Conservation (phyloP, 2,888 invertebrate species). For the Diarsia rubi region DNA sequence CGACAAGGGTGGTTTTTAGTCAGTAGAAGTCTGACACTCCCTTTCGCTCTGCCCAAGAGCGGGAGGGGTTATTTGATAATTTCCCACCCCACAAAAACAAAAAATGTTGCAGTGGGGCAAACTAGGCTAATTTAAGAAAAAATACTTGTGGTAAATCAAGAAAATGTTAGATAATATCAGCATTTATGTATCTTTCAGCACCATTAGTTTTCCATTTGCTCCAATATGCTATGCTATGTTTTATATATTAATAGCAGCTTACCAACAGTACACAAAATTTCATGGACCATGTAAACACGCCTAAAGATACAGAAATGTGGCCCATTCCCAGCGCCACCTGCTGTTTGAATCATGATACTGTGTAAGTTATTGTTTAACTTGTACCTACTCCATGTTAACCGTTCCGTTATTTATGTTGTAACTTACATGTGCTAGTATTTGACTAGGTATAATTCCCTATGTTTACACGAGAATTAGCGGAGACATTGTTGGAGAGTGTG, state of each 20-base stretch:
- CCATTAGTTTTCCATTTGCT: neutral
- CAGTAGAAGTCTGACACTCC: no score
- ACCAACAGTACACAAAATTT: conserved; percentile 8
- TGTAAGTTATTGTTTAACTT: conserved; percentile 50
- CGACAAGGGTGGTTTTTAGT: no score
- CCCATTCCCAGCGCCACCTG: conserved; percentile 28
- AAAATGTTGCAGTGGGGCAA: no score
- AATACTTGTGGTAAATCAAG: neutral
- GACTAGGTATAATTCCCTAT: conserved; percentile 36
- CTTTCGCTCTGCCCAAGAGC: no score
- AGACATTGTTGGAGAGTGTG: conserved; percentile 10
- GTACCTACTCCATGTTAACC: conserved; percentile 18
- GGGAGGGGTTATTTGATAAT: no score
- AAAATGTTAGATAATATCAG: neutral
- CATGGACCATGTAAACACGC: conserved; percentile 17
- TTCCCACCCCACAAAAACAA: no score
- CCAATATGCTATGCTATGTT: no score
- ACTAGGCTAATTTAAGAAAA: no score
- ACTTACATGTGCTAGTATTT: conserved; percentile 48
- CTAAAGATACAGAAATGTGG: conserved; percentile 8
- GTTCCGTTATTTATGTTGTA: conserved; percentile 45
- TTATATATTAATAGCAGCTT: neutral
- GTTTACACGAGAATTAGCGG: conserved; percentile 13
- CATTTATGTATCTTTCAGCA: neutral
- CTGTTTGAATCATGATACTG: conserved; percentile 23